Conservation (phyloP, 2,888 invertebrate species). For the Apeira syringaria region DNA sequence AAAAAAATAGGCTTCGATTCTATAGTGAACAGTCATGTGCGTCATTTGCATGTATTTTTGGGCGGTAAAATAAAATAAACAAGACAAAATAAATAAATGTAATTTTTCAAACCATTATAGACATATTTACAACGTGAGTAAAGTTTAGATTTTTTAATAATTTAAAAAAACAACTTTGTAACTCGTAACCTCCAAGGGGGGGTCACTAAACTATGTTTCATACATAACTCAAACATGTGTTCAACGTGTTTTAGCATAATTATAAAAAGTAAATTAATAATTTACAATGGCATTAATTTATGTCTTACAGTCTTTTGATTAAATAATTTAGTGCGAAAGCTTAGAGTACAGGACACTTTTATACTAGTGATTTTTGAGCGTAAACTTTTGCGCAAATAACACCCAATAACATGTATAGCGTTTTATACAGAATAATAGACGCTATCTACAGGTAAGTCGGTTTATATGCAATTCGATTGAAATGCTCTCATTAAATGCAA, state of each 20-base stretch:
- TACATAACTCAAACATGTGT: conserved; percentile 39
- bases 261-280: conserved; percentile 53
- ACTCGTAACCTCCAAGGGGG: conserved; percentile 39
- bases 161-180: conserved; percentile 55
- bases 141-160: conserved; percentile 51
- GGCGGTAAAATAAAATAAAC: conserved; percentile 49
- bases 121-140: conserved; percentile 80
- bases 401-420: not conserved
- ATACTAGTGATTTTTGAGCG: conserved; percentile 23
- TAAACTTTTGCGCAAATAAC: conserved; percentile 2
- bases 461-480: conserved; percentile 14
- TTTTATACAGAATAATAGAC: not conserved
- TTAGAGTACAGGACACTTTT: conserved; percentile 33
- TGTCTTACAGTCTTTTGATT: conserved; percentile 73
- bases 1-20: conserved; percentile 32
- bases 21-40: conserved; percentile 53
- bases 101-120: conserved; percentile 67
- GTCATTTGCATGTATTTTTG: conserved; percentile 66
- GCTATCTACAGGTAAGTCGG: conserved; percentile 1
- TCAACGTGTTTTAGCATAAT: conserved; percentile 43
- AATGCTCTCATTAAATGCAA: conserved; percentile 30
- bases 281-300: conserved; percentile 69
- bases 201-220: conserved; percentile 41
- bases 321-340: conserved; percentile 58
- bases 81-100: conserved; percentile 77